These are phyloP conservation scores for Heliconius sara DNA, from an alignment of 2,888 invertebrate species.

Conservation along the genomic window DNA sequence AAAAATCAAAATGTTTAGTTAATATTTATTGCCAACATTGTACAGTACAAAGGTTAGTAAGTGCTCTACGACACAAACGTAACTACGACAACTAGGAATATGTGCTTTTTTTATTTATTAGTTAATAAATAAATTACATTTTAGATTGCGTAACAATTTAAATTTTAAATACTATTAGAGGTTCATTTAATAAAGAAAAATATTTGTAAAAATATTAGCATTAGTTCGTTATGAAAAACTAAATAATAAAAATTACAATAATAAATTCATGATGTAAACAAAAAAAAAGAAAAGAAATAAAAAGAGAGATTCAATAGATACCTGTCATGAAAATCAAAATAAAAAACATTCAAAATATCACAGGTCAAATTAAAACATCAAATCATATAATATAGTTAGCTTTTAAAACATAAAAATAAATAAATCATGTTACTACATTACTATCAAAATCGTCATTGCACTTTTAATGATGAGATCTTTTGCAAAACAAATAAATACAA, in stretches of 20 bases:
- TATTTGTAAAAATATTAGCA: not conserved
- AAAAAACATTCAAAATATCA: conserved; percentile 34
- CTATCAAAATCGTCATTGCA: not conserved
- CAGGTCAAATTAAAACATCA: too few relatives aligned
- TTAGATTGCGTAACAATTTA: not conserved
- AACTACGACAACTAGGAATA: not conserved
- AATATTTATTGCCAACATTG: conserved; percentile 46
- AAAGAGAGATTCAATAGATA: not conserved
- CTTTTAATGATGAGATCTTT: conserved; percentile 5
- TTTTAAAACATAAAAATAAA: not conserved
- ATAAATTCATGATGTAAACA: not conserved
- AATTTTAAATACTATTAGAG: not conserved
- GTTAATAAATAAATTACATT: not conserved
- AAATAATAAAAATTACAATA: not conserved
- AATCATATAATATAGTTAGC: not conserved
- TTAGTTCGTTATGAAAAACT: not conserved
- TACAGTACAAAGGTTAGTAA: conserved; percentile 33
- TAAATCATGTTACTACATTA: not conserved
- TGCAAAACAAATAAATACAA: not conserved
- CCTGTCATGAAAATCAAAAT: not conserved
- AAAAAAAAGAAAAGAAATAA: not conserved
- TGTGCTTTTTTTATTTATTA: not conserved
- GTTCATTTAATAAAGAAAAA: too few relatives aligned
- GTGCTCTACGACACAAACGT: conserved; percentile 21
- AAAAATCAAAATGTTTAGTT: conserved; percentile 35